These are phyloP conservation scores for Zoroaster sp. DNA, from an alignment of 53 echinoderm and acorn worm species.

Conservation along the genomic window DNA sequence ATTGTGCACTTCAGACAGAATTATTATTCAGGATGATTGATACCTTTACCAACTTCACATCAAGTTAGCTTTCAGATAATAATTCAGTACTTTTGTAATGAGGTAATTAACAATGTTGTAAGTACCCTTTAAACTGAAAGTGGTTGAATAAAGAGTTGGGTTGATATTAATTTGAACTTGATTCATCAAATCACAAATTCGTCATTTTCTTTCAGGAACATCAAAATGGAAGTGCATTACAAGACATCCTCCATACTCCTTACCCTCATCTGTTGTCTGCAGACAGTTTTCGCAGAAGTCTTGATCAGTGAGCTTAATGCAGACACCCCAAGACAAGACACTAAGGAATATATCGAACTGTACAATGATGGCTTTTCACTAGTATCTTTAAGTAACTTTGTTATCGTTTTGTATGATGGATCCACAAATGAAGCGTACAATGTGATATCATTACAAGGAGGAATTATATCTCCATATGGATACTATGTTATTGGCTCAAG, in stretches of 20 bases:
- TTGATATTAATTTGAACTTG: no score
- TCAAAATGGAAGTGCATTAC: neutral
- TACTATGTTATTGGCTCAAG: conserved; percentile 74
- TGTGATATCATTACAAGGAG: conserved; percentile 59
- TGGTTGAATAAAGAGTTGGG: no score
- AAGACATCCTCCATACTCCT: neutral
- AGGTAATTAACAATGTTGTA: no score
- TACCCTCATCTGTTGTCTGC: neutral
- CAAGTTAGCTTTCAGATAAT: no score
- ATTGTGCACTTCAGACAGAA: no score
- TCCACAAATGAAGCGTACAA: conserved; percentile 63
- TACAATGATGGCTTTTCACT: conserved; percentile 63
- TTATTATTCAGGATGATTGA: no score
- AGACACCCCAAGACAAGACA: conserved; percentile 65
- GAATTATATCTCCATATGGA: conserved; percentile 44
- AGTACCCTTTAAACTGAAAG: no score
- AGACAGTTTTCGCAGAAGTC: conserved; percentile 1
- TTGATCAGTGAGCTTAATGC: conserved; percentile 92
- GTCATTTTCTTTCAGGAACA: neutral
- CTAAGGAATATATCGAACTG: conserved; percentile 80
- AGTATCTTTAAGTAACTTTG: conserved; percentile 69
- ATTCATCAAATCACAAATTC: no score
- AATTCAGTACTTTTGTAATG: no score
- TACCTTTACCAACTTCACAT: no score
- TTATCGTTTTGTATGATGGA: conserved; percentile 87